A percentile compares a stretch with the other conserved stretches of the same genome.
phyloP scores from a whole-genome alignment of 2,888 invertebrate species.

The Lacanobia oleracea region DNA sequence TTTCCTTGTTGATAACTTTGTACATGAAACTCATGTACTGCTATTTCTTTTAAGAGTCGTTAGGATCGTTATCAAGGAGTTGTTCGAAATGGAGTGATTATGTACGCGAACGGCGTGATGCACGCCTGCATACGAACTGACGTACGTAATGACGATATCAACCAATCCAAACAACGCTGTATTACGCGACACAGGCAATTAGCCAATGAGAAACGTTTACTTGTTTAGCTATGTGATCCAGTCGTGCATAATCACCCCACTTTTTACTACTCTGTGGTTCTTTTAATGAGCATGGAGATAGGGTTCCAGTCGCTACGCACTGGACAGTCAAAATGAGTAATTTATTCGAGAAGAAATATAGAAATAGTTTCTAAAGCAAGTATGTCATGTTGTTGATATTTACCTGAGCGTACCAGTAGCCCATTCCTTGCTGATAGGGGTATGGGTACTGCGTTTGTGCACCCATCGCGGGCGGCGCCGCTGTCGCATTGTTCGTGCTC shows the following conservation, averaged over 20 bases:
- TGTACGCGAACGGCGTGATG: background rate
- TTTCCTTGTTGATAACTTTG: slow-evolving; percentile 29
- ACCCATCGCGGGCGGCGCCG: slow-evolving; percentile 86
- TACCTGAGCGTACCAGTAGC: slow-evolving; percentile 97
- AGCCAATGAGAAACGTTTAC: slow-evolving; percentile 24
- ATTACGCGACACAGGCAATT: background rate
- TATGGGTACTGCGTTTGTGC: slow-evolving; percentile 96
- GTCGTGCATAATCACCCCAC: background rate
- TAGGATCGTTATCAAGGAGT: slow-evolving; percentile 11
- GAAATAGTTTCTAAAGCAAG: background rate
- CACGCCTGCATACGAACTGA: slow-evolving; percentile 14
- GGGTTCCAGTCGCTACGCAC: background rate
- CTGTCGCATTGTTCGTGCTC: slow-evolving; percentile 83
- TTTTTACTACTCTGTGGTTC: background rate
- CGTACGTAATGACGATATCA: background rate
- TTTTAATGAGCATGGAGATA: background rate
- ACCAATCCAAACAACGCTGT: slow-evolving; percentile 28
- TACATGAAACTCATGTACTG: slow-evolving; percentile 1
- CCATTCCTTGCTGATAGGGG: slow-evolving; percentile 96
- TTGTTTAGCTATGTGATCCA: background rate
- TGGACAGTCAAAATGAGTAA: background rate
- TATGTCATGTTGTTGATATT: slow-evolving; percentile 70
- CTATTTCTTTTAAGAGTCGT: slow-evolving; percentile 4
- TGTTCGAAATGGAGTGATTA: slow-evolving; percentile 30
- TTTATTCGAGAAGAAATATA: background rate